These are phyloP conservation scores for Pterocles orientalis DNA, from an alignment of 2,113 vertebrate genomes.

Conservation along the genomic window DNA sequence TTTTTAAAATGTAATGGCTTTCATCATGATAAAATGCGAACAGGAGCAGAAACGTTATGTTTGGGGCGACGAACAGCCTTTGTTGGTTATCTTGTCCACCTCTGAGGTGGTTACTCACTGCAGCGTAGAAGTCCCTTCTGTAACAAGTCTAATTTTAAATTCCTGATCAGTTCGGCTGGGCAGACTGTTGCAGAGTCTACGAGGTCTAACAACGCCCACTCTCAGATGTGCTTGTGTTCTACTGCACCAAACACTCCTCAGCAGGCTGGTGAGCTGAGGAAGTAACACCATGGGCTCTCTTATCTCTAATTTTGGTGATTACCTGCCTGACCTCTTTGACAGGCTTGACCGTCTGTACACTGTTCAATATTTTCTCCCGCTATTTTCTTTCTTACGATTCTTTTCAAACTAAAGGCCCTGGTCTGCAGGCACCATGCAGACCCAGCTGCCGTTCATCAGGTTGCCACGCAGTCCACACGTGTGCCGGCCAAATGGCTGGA, in stretches of 20 bases:
- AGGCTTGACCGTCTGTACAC: not conserved
- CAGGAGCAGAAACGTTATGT: not conserved
- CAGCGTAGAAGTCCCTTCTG: not conserved
- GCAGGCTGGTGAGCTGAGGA: not conserved
- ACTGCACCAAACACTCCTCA: not conserved
- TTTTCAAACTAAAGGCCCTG: not conserved
- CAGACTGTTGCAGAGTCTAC: not conserved
- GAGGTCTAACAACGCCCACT: not conserved
- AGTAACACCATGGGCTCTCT: not conserved
- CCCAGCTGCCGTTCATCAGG: not conserved
- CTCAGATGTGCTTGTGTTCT: not conserved
- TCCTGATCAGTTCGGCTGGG: not conserved
- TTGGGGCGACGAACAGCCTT: not conserved
- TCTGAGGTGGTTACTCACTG: not conserved
- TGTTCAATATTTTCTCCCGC: not conserved
- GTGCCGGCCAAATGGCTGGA: not conserved
- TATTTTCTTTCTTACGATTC: not conserved
- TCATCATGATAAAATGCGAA: not conserved
- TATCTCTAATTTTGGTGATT: conserved; percentile 22
- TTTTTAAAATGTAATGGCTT: not conserved
- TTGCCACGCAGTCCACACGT: not conserved
- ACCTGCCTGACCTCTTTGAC: not conserved
- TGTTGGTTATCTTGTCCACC: not conserved
- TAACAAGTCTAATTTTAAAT: not conserved
- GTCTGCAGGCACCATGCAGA: not conserved